Conservation (phyloP, 2,113 vertebrate genomes). For the Symphodus melops region DNA sequence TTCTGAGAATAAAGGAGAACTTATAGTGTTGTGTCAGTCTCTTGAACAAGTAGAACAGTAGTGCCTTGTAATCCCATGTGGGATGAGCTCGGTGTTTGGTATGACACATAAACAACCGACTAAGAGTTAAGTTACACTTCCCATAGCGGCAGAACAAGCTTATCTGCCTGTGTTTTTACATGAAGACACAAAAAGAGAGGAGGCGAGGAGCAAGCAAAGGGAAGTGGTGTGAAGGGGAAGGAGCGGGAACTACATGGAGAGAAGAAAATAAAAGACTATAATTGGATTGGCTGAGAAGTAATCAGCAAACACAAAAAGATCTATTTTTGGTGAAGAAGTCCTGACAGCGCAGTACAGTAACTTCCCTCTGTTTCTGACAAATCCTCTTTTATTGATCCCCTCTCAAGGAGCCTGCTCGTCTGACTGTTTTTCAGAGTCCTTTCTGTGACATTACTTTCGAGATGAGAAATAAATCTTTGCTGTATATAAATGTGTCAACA, state of each 20-base stretch:
- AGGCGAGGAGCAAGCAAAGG: conserved; percentile 3
- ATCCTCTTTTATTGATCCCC: conserved; percentile 39
- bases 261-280: conserved; percentile 30
- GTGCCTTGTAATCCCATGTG: neutral
- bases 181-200: neutral
- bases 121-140: too few species aligned
- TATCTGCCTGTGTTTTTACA: neutral
- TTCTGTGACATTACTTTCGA: conserved; percentile 15
- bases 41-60: neutral
- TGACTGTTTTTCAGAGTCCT: neutral
- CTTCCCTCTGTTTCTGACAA: conserved; percentile 53
- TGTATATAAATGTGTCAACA: neutral
- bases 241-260: neutral
- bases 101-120: neutral
- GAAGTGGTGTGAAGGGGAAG: too few species aligned
- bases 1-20: neutral
- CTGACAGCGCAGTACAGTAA: conserved; percentile 29
- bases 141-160: neutral
- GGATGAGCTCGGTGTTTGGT: neutral
- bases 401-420: conserved; percentile 17
- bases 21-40: too few species aligned
- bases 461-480: conserved; percentile 3
- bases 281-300: conserved; percentile 27
- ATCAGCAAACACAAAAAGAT: conserved; percentile 46
- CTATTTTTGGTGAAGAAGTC: conserved; percentile 61